Percentiles rank a stretch among this genome's conserved stretches.
phyloP scores from a whole-genome alignment of 2,888 invertebrate genomes.

The Tachina fera region DNA sequence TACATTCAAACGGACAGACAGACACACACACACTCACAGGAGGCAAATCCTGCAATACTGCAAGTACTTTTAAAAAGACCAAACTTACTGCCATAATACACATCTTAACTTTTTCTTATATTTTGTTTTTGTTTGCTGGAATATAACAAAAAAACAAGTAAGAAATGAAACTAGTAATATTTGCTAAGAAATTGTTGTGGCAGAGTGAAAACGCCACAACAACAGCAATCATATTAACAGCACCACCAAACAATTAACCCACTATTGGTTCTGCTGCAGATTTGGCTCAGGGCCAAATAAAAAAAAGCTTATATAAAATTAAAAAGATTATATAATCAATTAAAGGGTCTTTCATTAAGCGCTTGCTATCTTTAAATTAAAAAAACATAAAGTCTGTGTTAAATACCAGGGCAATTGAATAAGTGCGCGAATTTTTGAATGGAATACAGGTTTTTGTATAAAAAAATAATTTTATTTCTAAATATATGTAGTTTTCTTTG shows the following conservation, averaged over 20 bases:
- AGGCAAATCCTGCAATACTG: background rate
- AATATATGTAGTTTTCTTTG: no score
- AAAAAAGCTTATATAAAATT: background rate
- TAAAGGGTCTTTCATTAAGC: no score
- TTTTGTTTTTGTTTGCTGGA: constrained; percentile 16
- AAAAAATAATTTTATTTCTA: no score
- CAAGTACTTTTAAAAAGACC: constrained; percentile 18
- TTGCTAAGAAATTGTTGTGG: constrained; percentile 56
- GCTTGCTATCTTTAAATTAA: no score
- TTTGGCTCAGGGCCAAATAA: background rate
- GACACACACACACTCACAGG: background rate
- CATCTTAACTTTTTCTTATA: constrained; percentile 31
- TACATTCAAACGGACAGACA: constrained; percentile 7
- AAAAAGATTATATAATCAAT: no score
- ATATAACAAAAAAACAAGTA: background rate
- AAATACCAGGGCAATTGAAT: no score
- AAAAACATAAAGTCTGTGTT: no score
- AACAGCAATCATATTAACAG: constrained; percentile 63
- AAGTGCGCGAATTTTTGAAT: no score
- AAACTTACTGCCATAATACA: constrained; percentile 44
- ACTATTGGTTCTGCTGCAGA: background rate
- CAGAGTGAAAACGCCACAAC: constrained; percentile 59
- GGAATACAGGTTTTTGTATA: no score
- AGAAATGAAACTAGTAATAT: constrained; percentile 38
- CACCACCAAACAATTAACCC: constrained; percentile 59